These are phyloP conservation scores for Nettapus auritus DNA, from an alignment of 2,113 vertebrate genomes.

Conservation along the genomic window DNA sequence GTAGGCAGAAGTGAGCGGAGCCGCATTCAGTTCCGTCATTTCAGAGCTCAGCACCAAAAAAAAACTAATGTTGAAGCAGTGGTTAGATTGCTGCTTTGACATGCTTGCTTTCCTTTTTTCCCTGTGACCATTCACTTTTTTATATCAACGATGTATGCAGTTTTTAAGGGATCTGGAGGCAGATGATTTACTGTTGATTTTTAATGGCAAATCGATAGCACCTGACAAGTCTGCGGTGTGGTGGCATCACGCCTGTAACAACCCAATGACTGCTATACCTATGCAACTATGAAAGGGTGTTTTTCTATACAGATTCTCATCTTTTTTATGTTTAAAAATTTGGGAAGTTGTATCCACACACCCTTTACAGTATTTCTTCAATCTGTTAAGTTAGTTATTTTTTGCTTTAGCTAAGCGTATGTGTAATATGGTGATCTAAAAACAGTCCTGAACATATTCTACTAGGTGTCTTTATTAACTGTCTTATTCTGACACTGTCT, in stretches of 20 bases:
- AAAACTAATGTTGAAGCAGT: background rate
- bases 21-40: background rate
- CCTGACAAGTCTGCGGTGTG: background rate
- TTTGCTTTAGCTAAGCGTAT: background rate
- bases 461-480: background rate
- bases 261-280: rapidly evolving
- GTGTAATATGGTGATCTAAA: background rate
- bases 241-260: background rate
- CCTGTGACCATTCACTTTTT: rapidly evolving
- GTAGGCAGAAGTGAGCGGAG: background rate
- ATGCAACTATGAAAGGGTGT: background rate
- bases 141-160: background rate
- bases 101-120: background rate
- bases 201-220: background rate
- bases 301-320: background rate
- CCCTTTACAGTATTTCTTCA: background rate
- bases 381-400: background rate
- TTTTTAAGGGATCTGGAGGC: background rate
- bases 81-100: background rate
- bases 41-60: background rate
- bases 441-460: rapidly evolving
- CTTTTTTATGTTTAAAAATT: too few species aligned
- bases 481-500: background rate
- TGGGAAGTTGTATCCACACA: too few species aligned
- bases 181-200: background rate